Evolutionary conservation across 2,113 vertebrate genomes (phyloP).

Genomic region (Pseudorasbora parva): DNA sequence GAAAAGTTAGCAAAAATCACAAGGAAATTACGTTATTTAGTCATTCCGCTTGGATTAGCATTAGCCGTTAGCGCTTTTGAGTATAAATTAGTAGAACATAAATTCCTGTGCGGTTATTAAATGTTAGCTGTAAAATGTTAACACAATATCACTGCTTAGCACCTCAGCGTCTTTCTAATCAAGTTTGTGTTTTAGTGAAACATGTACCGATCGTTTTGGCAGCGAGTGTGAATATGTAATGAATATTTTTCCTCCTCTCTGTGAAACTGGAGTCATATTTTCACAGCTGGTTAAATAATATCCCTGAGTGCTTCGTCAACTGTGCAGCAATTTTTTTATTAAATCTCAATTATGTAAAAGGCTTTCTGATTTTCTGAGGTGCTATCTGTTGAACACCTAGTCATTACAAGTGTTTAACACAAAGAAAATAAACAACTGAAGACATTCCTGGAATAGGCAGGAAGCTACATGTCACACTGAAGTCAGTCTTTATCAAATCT

Average conservation of each 20-base stretch:
- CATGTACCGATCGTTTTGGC: slow-evolving; percentile 19
- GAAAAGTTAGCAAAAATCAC: not conserved
- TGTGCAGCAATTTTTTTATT: slow-evolving; percentile 37
- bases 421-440: slow-evolving; percentile 26
- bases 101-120: not conserved
- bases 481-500: slow-evolving; percentile 7
- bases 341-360: slow-evolving; percentile 47
- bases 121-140: not conserved
- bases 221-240: slow-evolving; percentile 32
- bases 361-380: slow-evolving; percentile 14
- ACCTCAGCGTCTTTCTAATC: not conserved
- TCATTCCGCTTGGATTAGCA: not conserved
- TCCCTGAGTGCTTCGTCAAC: slow-evolving; percentile 39
- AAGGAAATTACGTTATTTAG: not conserved
- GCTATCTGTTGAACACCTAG: not conserved
- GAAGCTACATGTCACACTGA: not conserved
- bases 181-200: slow-evolving; percentile 1
- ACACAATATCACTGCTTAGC: not conserved
- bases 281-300: slow-evolving; percentile 55
- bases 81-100: not conserved
- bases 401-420: slow-evolving; percentile 34
- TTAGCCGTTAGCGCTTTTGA: not conserved
- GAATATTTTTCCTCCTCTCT: not conserved
- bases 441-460: not conserved
- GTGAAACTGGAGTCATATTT: slow-evolving; percentile 41